Evolutionary conservation across 2,797 vertebrate species (phyloP).

Genomic region (Mormyrus proboscirostris): DNA sequence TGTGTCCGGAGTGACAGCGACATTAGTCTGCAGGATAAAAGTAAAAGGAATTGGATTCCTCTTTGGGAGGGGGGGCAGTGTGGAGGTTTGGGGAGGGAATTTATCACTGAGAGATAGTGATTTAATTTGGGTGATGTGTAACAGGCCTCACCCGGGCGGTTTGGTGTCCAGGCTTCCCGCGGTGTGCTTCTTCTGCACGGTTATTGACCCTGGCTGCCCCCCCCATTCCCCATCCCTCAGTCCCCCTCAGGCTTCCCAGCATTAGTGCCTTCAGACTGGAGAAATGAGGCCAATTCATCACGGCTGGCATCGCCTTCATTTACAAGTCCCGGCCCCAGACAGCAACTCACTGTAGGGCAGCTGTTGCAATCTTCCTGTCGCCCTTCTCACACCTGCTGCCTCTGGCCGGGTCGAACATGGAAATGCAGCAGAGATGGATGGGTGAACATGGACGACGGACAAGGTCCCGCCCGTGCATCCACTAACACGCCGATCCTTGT

Average conservation of each 20-base stretch:
- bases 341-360: conserved; percentile 27
- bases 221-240: not conserved
- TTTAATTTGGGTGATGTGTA: conserved; percentile 73
- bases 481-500: not conserved
- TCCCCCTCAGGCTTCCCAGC: conserved; percentile 30
- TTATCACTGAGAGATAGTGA: conserved; percentile 62
- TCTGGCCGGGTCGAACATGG: not conserved
- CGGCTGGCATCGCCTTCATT: conserved; percentile 49
- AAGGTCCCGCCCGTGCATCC: not conserved
- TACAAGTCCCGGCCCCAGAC: conserved; percentile 38
- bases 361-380: not conserved
- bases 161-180: conserved; percentile 41
- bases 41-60: conserved; percentile 47
- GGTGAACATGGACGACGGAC: not conserved
- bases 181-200: conserved; percentile 48
- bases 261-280: conserved; percentile 49
- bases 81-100: conserved; percentile 34
- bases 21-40: conserved; percentile 69
- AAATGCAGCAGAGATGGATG: not conserved
- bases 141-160: conserved; percentile 55
- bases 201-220: conserved; percentile 41
- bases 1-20: conserved; percentile 57
- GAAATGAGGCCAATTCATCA: conserved; percentile 61
- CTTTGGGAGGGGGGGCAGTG: conserved; percentile 7
- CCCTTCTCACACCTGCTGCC: conserved; percentile 18